Base-by-base conservation (phyloP, 2,888 invertebrate genomes). In the Dorcus parallelipipedus region DNA sequence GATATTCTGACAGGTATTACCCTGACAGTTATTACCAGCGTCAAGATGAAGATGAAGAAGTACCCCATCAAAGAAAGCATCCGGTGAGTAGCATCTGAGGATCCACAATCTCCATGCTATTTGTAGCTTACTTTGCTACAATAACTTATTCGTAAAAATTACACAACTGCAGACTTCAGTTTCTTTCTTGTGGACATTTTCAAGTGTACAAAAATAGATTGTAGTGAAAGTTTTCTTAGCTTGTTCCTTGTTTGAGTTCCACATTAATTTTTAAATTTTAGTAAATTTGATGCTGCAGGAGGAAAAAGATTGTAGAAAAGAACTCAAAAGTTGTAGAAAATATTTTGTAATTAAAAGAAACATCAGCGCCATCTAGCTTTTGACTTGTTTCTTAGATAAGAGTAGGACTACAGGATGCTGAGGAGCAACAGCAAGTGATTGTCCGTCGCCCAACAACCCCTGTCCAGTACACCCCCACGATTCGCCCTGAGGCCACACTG, bases 1-100 rank as follows among this genome's bases (percentile, higher is more conserved):
- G 88, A 72, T 93, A 93, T 79, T 90, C 91, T 54, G 93, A 93
- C 73, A 82, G 93, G 67, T 93, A 89, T 76, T 93, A 90, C 79
- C 93, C 93, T 1, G 85, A 91, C 60, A 88, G 86, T 72, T 91
- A 91, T 79, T 85, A 86, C 61, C 84, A 79, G 69, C 79, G 84
- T 65, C 83, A 80, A 62, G 79, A 80, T 58, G 82, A 84, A 7
- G 80, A 81, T 1, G 80, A 80, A 41, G 82, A 79, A 67, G 77
- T 77, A 39, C 70, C 67, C 38, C 50, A 78, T 73, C 69, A 72
- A 61, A 71, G 76, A 71, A 61, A 59, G 38, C 61, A 59, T 52
- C 61, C 58, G 10, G 67, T 60, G 62, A 54, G 65, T 60, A 6
- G 48, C 43, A 20, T 20, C 20, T 20, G 20, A 20, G 20, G 14